phyloP scores from a whole-genome alignment of 1,140 invertebrate species.

The Probaryconus sp. region DNA sequence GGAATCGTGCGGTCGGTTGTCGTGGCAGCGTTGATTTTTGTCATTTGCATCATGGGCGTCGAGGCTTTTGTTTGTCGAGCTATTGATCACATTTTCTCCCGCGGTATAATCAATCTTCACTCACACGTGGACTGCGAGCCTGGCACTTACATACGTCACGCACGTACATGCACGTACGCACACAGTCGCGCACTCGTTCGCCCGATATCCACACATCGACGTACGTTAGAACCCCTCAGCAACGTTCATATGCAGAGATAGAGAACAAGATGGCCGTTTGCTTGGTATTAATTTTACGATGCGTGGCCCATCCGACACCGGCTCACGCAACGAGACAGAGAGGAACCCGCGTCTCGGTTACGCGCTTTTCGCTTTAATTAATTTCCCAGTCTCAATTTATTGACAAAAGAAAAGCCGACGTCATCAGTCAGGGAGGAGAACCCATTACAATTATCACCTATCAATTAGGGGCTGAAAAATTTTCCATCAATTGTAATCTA shows the following conservation, averaged over 20 bases:
- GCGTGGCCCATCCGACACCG: conserved; percentile 63
- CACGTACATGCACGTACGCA: conserved; percentile 52
- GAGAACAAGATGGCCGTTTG: conserved; percentile 73
- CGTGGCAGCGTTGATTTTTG: conserved; percentile 72
- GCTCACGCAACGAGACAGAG: conserved; percentile 3
- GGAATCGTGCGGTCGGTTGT: background rate
- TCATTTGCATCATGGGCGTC: conserved; percentile 71
- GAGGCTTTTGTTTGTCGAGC: conserved; percentile 75
- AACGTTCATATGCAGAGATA: conserved; percentile 60
- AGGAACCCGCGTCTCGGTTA: too few species aligned
- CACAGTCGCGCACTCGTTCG: conserved; percentile 61
- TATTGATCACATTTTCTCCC: conserved; percentile 79
- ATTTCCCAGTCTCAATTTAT: too few species aligned
- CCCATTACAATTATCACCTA: too few species aligned
- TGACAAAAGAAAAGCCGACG: too few species aligned
- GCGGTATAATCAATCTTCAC: conserved; percentile 78
- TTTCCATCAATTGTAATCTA: too few species aligned
- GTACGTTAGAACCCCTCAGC: conserved; percentile 66
- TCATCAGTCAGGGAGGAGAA: too few species aligned
- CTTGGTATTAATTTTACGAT: conserved; percentile 72
- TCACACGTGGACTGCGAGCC: conserved; percentile 63
- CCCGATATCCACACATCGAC: conserved; percentile 61
- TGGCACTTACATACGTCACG: conserved; percentile 65
- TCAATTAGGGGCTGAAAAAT: too few species aligned
- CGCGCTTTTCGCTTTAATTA: too few species aligned